These are phyloP conservation scores for Prionailurus bengalensis DNA, from an alignment of 2,113 vertebrate genomes.

Conservation along the genomic window DNA sequence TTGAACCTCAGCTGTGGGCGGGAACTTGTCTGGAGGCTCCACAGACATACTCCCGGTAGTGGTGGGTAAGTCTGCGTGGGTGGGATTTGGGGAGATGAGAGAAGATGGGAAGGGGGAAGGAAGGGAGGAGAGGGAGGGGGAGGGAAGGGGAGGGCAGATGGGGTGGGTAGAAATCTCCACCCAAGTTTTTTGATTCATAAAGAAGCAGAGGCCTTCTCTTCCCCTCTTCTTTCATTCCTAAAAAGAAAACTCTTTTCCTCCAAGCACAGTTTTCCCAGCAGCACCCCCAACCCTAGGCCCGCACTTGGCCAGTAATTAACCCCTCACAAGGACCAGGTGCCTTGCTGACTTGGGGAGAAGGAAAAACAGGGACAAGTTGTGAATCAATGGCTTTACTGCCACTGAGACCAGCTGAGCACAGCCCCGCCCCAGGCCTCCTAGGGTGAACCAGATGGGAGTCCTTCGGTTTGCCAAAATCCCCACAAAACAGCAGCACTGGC, in stretches of 20 bases:
- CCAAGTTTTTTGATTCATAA: slow-evolving; percentile 40
- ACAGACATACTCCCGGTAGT: background rate
- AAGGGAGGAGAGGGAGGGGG: background rate
- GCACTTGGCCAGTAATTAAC: slow-evolving; percentile 49
- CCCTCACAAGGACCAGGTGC: slow-evolving; percentile 71
- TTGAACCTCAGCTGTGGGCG: background rate
- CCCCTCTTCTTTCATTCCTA: slow-evolving; percentile 28
- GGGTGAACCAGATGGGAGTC: background rate
- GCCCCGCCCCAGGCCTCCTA: background rate
- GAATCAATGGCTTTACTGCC: slow-evolving; percentile 6
- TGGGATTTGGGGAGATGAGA: background rate
- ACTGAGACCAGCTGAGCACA: background rate
- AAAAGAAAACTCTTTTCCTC: slow-evolving; percentile 51
- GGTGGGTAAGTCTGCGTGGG: background rate
- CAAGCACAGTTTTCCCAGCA: background rate
- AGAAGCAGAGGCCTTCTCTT: background rate
- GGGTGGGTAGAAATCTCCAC: background rate
- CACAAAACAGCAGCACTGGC: background rate
- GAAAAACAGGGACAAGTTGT: slow-evolving; percentile 16
- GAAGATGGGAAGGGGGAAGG: background rate
- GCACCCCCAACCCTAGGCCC: background rate
- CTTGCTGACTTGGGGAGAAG: background rate
- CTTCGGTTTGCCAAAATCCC: background rate
- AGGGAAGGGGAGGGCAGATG: background rate
- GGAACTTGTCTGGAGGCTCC: background rate